Conservation (phyloP, 1,140 invertebrate species). For the Drosophila pandora region DNA sequence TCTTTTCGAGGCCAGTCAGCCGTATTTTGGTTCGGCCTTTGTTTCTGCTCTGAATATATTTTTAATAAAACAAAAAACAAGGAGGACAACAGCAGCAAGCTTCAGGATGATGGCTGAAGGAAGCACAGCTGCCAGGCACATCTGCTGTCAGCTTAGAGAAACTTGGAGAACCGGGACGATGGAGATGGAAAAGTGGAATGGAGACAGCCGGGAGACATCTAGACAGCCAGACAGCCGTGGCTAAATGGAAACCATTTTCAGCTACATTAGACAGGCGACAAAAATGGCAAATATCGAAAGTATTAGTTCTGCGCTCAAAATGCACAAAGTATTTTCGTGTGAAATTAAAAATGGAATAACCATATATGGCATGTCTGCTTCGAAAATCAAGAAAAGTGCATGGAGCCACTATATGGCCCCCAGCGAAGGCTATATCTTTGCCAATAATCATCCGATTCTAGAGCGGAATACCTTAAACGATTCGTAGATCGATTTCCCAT, state of each 20-base stretch:
- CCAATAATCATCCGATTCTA: too few species aligned
- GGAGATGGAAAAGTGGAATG: not conserved
- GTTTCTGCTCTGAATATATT: slow-evolving; percentile 62
- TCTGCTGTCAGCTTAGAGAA: slow-evolving; percentile 77
- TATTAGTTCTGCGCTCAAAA: not conserved
- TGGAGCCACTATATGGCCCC: too few species aligned
- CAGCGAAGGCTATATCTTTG: too few species aligned
- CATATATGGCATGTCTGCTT: too few species aligned
- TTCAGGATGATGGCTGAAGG: slow-evolving; percentile 29
- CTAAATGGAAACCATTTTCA: slow-evolving; percentile 65
- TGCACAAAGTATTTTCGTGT: not conserved
- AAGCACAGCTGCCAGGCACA: slow-evolving; percentile 74
- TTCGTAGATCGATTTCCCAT: too few species aligned
- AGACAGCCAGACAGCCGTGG: slow-evolving; percentile 49
- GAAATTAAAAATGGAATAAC: not conserved
- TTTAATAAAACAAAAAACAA: slow-evolving; percentile 75
- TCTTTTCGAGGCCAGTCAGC: slow-evolving; percentile 39
- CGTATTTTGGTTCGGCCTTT: slow-evolving; percentile 46
- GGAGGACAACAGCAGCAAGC: slow-evolving; percentile 5
- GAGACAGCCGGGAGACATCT: slow-evolving; percentile 11
- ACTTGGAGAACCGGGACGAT: slow-evolving; percentile 4
- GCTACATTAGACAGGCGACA: slow-evolving; percentile 61
- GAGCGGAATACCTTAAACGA: too few species aligned
- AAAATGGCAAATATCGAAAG: not conserved
- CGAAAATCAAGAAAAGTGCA: too few species aligned